Conservation (phyloP, 2,113 vertebrate species). For the Murina feae region DNA sequence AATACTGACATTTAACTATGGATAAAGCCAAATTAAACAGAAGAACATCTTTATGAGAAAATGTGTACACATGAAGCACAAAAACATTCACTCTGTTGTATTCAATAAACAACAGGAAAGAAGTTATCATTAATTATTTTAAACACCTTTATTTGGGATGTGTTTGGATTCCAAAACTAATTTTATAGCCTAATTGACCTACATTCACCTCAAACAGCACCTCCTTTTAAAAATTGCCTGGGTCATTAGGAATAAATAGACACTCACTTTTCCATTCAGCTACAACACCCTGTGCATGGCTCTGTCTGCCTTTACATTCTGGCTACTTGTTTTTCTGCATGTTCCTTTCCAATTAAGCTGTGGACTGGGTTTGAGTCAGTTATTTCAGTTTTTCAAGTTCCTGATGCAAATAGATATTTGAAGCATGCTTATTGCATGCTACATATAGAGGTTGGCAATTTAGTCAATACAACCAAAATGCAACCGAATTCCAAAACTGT, state of each 20-base stretch:
- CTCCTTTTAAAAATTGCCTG: not conserved
- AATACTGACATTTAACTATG: conserved; percentile 76
- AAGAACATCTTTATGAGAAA: conserved; percentile 74
- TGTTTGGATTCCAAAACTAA: not conserved
- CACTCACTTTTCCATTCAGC: not conserved
- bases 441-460: not conserved
- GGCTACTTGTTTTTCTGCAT: not conserved
- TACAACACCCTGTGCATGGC: no score
- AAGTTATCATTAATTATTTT: conserved; percentile 39
- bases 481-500: not conserved
- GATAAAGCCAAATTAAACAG: conserved; percentile 78
- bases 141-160: conserved; percentile 20
- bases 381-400: not conserved
- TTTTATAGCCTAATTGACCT: not conserved
- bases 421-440: not conserved
- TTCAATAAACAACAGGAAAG: conserved; percentile 46
- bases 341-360: not conserved
- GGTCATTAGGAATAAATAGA: not conserved
- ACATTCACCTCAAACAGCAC: not conserved
- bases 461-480: conserved; percentile 27
- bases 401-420: not conserved
- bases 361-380: not conserved
- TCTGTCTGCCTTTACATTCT: not conserved
- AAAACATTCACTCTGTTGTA: conserved; percentile 55
- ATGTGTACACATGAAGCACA: conserved; percentile 67